phyloP scores from a whole-genome alignment of 2,888 invertebrate genomes.

The Ophion obscuratus region DNA sequence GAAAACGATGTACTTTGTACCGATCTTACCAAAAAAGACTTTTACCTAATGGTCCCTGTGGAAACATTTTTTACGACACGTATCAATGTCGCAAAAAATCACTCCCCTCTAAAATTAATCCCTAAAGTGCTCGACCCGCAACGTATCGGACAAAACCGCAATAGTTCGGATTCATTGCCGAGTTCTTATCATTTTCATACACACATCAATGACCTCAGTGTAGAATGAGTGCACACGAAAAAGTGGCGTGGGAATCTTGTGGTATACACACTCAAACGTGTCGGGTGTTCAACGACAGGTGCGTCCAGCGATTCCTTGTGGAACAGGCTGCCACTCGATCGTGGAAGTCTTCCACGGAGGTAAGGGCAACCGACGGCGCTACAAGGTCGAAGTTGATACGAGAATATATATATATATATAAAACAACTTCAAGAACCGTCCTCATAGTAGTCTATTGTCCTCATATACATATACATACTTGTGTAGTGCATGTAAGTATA shows the following conservation, averaged over 20 bases:
- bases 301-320: background rate
- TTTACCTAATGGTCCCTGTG: background rate
- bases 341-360: background rate
- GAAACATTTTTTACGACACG: background rate
- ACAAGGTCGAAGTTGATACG: background rate
- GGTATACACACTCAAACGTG: background rate
- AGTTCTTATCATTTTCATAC: background rate
- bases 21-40: too few species aligned
- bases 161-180: background rate
- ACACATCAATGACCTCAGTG: background rate
- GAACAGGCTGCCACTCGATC: background rate
- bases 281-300: background rate
- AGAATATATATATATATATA: background rate
- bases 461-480: background rate
- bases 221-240: background rate
- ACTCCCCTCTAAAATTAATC: background rate
- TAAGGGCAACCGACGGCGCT: background rate
- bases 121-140: background rate
- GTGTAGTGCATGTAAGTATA: background rate
- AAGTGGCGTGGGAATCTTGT: background rate
- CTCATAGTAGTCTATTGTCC: background rate
- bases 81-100: background rate
- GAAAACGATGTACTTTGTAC: background rate
- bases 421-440: background rate
- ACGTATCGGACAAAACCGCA: background rate